phyloP scores from a whole-genome alignment of 1,140 invertebrate species.

The Leptinotarsa defecta region DNA sequence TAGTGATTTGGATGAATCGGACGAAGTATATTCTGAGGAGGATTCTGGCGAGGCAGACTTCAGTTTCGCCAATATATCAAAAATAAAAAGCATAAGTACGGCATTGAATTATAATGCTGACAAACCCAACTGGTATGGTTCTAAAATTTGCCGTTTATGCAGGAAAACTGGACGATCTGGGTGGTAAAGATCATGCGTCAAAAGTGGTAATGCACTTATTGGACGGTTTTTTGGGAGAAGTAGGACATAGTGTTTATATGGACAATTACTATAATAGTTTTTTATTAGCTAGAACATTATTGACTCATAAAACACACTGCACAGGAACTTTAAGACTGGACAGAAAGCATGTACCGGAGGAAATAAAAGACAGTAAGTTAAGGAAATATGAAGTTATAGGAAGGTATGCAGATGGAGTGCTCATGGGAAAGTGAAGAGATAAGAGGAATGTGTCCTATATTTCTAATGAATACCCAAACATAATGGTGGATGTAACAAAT shows the following conservation, averaged over 20 bases:
- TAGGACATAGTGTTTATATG: neutral
- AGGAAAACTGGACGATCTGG: no score
- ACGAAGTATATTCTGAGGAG: no score
- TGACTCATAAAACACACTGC: neutral
- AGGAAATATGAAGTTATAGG: neutral
- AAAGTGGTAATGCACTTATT: neutral
- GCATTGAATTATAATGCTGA: no score
- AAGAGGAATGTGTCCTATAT: constrained; percentile 3
- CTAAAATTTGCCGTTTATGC: no score
- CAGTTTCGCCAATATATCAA: no score
- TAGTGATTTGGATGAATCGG: no score
- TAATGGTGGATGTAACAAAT: neutral
- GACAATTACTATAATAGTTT: constrained; percentile 1
- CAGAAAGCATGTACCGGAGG: constrained; percentile 3
- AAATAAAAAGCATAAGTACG: no score
- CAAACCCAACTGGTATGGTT: no score
- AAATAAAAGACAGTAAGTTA: neutral
- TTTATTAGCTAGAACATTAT: constrained; percentile 4
- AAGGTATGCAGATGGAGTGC: constrained; percentile 2
- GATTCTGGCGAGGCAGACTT: no score
- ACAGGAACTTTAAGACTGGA: constrained; percentile 4
- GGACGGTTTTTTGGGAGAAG: neutral
- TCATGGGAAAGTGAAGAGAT: neutral
- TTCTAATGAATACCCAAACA: constrained; percentile 2
- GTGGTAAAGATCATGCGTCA: neutral